Evolutionary conservation across 2,113 vertebrate genomes (phyloP).

Genomic region (Tachuris rubrigastra): DNA sequence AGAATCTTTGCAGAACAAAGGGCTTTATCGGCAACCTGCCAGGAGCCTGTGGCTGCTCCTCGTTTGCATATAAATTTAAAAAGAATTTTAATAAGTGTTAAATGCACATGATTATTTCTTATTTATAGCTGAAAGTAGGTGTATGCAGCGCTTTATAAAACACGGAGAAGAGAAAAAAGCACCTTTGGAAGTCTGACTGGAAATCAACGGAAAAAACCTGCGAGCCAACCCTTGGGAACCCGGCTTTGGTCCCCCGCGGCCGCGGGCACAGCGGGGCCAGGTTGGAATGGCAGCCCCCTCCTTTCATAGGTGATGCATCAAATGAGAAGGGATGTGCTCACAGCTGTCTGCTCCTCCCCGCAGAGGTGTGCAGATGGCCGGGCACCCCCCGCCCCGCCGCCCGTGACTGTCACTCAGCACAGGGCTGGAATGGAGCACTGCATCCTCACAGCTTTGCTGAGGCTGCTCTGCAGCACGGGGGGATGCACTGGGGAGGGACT

Average conservation of each 20-base stretch:
- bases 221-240: background rate
- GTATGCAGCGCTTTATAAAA: background rate
- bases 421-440: background rate
- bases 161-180: background rate
- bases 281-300: background rate
- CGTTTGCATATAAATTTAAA: constrained; percentile 69
- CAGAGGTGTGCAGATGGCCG: background rate
- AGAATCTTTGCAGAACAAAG: constrained; percentile 54
- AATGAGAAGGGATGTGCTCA: background rate
- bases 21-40: constrained; percentile 55
- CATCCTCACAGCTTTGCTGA: background rate
- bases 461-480: background rate
- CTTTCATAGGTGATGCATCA: background rate
- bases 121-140: constrained; percentile 61
- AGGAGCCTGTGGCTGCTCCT: constrained; percentile 60
- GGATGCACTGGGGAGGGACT: background rate
- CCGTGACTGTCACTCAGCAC: background rate
- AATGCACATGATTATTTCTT: constrained; percentile 58
- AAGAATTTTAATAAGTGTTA: constrained; percentile 66
- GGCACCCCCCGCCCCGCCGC: background rate
- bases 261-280: background rate
- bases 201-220: background rate
- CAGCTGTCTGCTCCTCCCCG: background rate
- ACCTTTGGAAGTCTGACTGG: constrained; percentile 23
- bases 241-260: background rate